phyloP scores from a whole-genome alignment of 2,113 vertebrate genomes.

The Rostratula benghalensis region DNA sequence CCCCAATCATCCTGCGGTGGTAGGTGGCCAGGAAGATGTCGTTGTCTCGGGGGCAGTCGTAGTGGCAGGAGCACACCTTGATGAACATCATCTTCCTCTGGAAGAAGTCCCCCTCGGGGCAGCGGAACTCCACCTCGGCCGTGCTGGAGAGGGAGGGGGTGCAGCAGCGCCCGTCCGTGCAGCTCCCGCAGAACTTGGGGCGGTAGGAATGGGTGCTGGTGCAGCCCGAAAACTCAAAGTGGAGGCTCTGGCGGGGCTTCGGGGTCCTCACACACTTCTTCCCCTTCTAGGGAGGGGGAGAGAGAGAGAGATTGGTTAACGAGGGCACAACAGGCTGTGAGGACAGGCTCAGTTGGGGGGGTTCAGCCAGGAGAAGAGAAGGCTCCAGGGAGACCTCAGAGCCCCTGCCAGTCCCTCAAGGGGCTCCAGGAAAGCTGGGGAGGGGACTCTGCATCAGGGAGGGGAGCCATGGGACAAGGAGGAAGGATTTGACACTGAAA shows the following conservation, averaged over 20 bases:
- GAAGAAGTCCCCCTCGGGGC: slow-evolving; percentile 79
- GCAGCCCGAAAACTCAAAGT: slow-evolving; percentile 78
- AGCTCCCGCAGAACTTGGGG: slow-evolving; percentile 80
- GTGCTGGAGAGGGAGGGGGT: slow-evolving; percentile 70
- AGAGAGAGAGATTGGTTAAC: neutral
- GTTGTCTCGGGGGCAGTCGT: slow-evolving; percentile 75
- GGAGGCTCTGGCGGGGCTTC: slow-evolving; percentile 61
- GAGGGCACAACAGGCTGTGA: neutral
- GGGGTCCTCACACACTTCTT: slow-evolving; percentile 76
- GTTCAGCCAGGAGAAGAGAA: too few relatives aligned
- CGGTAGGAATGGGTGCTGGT: slow-evolving; percentile 70
- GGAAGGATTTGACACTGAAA: too few relatives aligned
- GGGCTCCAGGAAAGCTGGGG: too few relatives aligned
- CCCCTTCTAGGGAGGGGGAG: slow-evolving; percentile 67
- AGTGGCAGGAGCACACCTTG: slow-evolving; percentile 79
- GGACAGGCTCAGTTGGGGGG: too few relatives aligned
- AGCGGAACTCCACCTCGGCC: slow-evolving; percentile 73
- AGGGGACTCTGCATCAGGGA: too few relatives aligned
- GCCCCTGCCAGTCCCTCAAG: too few relatives aligned
- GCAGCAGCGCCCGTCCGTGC: slow-evolving; percentile 78
- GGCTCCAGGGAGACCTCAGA: too few relatives aligned
- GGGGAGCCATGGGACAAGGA: too few relatives aligned
- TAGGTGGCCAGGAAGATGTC: slow-evolving; percentile 78
- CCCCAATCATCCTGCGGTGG: slow-evolving; percentile 71
- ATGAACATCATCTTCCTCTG: slow-evolving; percentile 82